Base-by-base conservation (phyloP, 2,888 invertebrate genomes). In the Dryomyza anilis region DNA sequence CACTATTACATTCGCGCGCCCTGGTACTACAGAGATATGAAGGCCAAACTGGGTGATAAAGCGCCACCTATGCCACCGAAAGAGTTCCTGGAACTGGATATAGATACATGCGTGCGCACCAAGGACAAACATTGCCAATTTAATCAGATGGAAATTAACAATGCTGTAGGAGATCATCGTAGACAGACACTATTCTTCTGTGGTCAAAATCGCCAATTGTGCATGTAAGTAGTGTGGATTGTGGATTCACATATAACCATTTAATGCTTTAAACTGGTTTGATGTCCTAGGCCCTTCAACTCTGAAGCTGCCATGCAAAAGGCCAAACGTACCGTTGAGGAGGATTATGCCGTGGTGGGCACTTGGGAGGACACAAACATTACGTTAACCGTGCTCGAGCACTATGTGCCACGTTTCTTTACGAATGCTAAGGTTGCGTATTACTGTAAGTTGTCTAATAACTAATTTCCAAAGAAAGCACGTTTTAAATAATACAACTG, bases 131-230 rank as follows among this genome's bases (percentile, higher is more conserved):
- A 94, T 80, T 95, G 95, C 75, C 87, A 89, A 64, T 95, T 94
- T 82, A 82, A 90, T 59, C 89, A 91, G 77, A 92, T 92, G 6
- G 92, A 93, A 79, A 88, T 89, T 1, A 88, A 89, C 72, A 93
- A 93, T 79, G 90, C 90, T 0, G 91, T 92, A 67, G 93, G 93
- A 0, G 94, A 95, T 82, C 94, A 94, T 80, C 87, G 94, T 62
- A 84, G 94, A 12, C 94, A 94, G 77, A 91, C 92, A 0, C 87
- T 94, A 73, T 94, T 95, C 85, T 95, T 95, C 83, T 95, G 95
- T 78, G 95, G 95, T 10, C 95, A 95, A 81, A 91, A 92, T 73
- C 88, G 89, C 7, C 73, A 74, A 60, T 88, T 90, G 70, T 93
- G 93, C 89, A 89, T 90, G 92, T 93, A 82, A 86, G 91, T 25